phyloP scores from a whole-genome alignment of 2,797 vertebrate species.

The Margarornis squamiger region DNA sequence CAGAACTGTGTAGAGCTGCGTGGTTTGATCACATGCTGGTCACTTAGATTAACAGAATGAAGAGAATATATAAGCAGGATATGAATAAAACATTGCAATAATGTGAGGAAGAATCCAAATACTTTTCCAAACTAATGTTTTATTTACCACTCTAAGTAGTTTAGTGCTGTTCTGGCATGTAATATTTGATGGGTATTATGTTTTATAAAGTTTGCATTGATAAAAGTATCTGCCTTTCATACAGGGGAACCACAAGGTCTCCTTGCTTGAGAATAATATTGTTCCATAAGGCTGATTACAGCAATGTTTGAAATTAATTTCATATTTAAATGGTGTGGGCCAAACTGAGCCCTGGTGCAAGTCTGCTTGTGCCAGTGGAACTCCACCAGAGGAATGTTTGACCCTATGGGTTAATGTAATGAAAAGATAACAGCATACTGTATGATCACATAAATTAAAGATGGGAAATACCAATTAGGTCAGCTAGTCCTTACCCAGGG shows the following conservation, averaged over 20 bases:
- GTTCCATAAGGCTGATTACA: background rate
- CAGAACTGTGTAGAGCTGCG: background rate
- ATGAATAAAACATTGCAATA: constrained; percentile 71
- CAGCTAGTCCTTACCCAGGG: constrained; percentile 25
- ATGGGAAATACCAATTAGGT: constrained; percentile 68
- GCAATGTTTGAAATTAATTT: constrained; percentile 20
- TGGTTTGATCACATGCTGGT: background rate
- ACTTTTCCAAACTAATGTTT: constrained; percentile 62
- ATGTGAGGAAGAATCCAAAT: constrained; percentile 52
- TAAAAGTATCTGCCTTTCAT: constrained; percentile 20
- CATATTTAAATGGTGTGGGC: background rate
- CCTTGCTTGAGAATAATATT: background rate
- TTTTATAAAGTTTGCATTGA: constrained; percentile 61
- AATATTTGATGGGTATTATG: constrained; percentile 48
- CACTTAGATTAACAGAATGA: constrained; percentile 51
- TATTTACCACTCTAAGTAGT: constrained; percentile 57
- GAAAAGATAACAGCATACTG: constrained; percentile 60
- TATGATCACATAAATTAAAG: constrained; percentile 69
- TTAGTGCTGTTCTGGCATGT: constrained; percentile 36
- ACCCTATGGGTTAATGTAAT: constrained; percentile 65
- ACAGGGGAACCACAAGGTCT: background rate
- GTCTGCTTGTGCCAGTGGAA: constrained; percentile 12
- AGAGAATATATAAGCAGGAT: background rate
- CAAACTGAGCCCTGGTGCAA: constrained; percentile 16
- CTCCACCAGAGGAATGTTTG: constrained; percentile 38